phyloP scores from a whole-genome alignment of 2,888 invertebrate genomes.

The Ormyrus thymus region DNA sequence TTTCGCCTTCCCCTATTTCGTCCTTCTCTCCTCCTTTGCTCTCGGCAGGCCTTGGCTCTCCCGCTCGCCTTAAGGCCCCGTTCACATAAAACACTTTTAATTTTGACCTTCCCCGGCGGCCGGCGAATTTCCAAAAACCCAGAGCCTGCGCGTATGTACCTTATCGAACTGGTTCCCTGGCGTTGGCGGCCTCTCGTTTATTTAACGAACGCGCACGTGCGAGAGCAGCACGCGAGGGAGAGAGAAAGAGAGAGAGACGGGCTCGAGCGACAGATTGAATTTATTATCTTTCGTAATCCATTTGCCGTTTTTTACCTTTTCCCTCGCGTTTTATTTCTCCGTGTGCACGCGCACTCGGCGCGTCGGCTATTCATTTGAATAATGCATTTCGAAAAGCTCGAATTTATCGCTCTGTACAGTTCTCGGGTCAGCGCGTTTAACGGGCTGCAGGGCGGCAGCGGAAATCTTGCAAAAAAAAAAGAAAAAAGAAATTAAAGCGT shows the following conservation, averaged over 20 bases:
- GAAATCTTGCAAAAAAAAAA: constrained; percentile 9
- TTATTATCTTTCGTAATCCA: constrained; percentile 52
- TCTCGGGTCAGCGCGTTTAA: constrained; percentile 51
- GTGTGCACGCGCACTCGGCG: constrained; percentile 11
- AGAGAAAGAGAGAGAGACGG: constrained; percentile 14
- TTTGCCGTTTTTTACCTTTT: constrained; percentile 31
- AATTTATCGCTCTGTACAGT: constrained; percentile 32
- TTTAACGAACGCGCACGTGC: constrained; percentile 39
- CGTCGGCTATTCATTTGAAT: constrained; percentile 52
- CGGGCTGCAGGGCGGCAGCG: constrained; percentile 13
- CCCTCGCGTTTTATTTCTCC: constrained; percentile 9
- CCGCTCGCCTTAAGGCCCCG: constrained; percentile 6
- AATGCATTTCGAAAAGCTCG: constrained; percentile 54
- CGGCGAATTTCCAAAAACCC: constrained; percentile 46
- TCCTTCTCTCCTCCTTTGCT: neutral
- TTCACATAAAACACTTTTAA: constrained; percentile 43
- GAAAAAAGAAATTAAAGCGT: neutral
- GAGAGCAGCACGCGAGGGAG: constrained; percentile 1
- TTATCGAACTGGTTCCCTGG: constrained; percentile 34
- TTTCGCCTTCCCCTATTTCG: constrained; percentile 46
- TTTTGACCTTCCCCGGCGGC: constrained; percentile 12
- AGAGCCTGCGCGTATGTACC: neutral
- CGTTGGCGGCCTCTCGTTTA: constrained; percentile 30
- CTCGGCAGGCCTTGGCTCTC: no score
- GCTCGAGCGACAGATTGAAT: constrained; percentile 44